These are phyloP conservation scores for Leptogaster cylindrica DNA, from an alignment of 2,888 invertebrate species.

Conservation along the genomic window DNA sequence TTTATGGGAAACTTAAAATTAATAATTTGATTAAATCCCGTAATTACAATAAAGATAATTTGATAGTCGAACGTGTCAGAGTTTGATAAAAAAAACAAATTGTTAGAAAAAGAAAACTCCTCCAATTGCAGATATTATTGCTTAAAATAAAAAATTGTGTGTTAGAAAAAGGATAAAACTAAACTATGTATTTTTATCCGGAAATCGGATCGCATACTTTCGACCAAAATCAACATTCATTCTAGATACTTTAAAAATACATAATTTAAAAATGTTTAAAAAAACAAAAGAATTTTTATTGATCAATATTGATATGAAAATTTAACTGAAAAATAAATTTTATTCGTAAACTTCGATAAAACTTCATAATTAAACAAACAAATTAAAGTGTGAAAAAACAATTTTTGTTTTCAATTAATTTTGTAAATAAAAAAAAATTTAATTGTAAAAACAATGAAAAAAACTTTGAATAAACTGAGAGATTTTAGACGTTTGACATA, in stretches of 20 bases:
- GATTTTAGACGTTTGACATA: slow-evolving; percentile 27
- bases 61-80: no score
- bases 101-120: no score
- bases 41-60: no score
- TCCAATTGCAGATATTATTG: no score
- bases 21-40: no score
- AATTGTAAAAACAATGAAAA: slow-evolving; percentile 10
- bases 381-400: no score
- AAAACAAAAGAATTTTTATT: neutral
- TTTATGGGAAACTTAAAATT: no score
- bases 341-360: neutral
- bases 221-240: neutral
- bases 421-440: slow-evolving; percentile 28
- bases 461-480: neutral
- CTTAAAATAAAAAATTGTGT: neutral
- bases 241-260: slow-evolving; percentile 1
- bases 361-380: no score
- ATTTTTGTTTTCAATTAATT: slow-evolving; percentile 23
- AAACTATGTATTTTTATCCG: no score
- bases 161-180: neutral
- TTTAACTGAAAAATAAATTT: neutral
- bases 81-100: no score
- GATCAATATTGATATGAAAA: neutral
- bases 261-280: neutral
- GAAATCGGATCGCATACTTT: neutral